Percentiles rank a stretch among this genome's conserved stretches.
Evolutionary conservation across 1,140 invertebrate genomes (phyloP).

Genomic region (Temnothorax nylanderi): DNA sequence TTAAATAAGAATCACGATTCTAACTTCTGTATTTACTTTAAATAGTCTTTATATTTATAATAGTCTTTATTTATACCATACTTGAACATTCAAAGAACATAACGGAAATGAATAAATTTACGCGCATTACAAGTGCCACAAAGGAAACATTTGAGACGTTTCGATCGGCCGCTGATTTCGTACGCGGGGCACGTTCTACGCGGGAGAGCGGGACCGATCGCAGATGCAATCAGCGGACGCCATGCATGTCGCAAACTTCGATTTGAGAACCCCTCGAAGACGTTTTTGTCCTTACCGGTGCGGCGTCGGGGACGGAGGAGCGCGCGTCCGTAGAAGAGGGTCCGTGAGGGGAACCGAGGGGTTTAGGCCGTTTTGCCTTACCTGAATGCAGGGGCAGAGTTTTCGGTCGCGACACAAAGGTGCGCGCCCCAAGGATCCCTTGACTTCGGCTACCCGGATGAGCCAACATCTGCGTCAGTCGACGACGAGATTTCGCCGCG

Average conservation of each 20-base stretch:
- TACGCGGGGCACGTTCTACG: slow-evolving; percentile 20
- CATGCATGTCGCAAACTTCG: slow-evolving; percentile 19
- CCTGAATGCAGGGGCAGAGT: slow-evolving; percentile 80
- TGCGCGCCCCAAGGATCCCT: slow-evolving; percentile 82
- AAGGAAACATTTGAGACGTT: slow-evolving; percentile 3
- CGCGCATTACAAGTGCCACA: neutral
- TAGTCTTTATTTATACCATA: neutral
- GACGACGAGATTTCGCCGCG: slow-evolving; percentile 80
- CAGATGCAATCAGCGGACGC: slow-evolving; percentile 52
- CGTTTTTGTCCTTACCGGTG: slow-evolving; percentile 78
- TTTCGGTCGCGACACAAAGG: slow-evolving; percentile 82
- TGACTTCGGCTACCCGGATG: slow-evolving; percentile 82
- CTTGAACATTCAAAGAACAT: neutral
- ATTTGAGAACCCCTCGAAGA: slow-evolving; percentile 83
- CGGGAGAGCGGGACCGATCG: neutral
- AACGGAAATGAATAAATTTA: slow-evolving; percentile 11
- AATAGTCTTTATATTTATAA: neutral
- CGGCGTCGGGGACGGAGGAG: slow-evolving; percentile 38
- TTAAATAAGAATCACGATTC: neutral
- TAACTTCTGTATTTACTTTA: neutral
- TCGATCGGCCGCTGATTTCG: slow-evolving; percentile 12
- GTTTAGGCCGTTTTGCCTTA: slow-evolving; percentile 74
- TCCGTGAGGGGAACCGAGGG: slow-evolving; percentile 49
- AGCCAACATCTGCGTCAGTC: slow-evolving; percentile 83
- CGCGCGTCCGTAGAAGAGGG: slow-evolving; percentile 22